Conservation (phyloP, 2,113 vertebrate genomes). For the Pogona vitticeps region DNA sequence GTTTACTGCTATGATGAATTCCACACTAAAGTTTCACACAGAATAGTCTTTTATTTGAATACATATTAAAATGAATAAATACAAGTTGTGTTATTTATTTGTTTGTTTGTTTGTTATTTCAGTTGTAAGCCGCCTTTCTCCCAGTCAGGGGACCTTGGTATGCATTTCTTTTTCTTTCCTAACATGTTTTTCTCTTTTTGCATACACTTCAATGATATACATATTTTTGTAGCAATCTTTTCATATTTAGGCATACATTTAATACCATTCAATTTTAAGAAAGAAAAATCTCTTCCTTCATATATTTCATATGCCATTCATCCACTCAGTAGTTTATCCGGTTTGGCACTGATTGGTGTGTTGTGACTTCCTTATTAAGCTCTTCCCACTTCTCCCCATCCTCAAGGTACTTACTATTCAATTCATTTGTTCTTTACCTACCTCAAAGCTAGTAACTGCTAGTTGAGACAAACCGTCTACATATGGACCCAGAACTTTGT, state of each 20-base stretch:
- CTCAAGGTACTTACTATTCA: not conserved
- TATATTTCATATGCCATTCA: not conserved
- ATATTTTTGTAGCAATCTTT: not conserved
- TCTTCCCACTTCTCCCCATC: not conserved
- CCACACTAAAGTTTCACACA: not conserved
- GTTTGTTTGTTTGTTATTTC: too few relatives aligned
- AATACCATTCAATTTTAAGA: not conserved
- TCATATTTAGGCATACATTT: not conserved
- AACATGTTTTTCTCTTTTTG: not conserved
- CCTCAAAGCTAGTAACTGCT: conserved; percentile 95
- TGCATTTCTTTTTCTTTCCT: not conserved
- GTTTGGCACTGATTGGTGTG: not conserved
- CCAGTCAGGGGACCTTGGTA: too few relatives aligned
- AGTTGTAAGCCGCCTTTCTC: too few relatives aligned
- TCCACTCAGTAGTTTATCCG: not conserved
- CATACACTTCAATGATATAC: too few relatives aligned
- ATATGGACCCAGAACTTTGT: conserved; percentile 96
- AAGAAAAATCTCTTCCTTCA: not conserved
- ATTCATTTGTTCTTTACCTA: conserved; percentile 63
- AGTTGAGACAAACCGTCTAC: conserved; percentile 97
- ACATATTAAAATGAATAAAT: conserved; percentile 9
- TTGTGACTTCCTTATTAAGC: not conserved
- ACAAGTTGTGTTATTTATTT: not conserved
- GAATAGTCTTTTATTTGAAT: not conserved
- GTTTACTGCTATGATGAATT: too few relatives aligned